phyloP scores from a whole-genome alignment of 2,888 invertebrate genomes.

The Cyclophora albipunctata region DNA sequence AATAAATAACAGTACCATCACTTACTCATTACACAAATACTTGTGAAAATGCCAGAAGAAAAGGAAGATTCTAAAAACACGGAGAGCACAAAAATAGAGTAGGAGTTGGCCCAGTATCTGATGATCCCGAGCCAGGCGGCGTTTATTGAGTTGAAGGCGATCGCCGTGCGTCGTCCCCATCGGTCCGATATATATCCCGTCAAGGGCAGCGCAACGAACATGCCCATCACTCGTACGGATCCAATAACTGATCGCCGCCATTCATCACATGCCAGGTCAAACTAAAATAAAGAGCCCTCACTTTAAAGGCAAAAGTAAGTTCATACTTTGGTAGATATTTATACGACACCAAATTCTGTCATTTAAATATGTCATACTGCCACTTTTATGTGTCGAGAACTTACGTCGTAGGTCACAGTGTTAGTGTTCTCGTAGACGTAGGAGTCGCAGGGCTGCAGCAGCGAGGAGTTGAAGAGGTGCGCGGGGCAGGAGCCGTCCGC shows the following conservation, averaged over 20 bases:
- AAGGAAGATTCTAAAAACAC: background rate
- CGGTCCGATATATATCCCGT: slow-evolving; percentile 83
- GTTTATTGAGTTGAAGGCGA: slow-evolving; percentile 74
- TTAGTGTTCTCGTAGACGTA: slow-evolving; percentile 47
- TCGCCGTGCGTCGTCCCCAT: slow-evolving; percentile 78
- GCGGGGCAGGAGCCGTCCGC: slow-evolving; percentile 33
- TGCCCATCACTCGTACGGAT: slow-evolving; percentile 80
- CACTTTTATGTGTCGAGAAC: slow-evolving; percentile 1
- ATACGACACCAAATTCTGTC: too few relatives aligned
- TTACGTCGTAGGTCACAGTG: slow-evolving; percentile 36
- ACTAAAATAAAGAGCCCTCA: slow-evolving; percentile 48
- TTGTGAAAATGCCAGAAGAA: background rate
- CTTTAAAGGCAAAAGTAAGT: slow-evolving; percentile 9
- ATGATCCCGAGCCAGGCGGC: slow-evolving; percentile 78
- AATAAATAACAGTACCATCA: slow-evolving; percentile 60
- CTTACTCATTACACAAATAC: background rate
- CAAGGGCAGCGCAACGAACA: slow-evolving; percentile 79
- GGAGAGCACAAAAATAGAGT: slow-evolving; percentile 71
- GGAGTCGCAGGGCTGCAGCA: slow-evolving; percentile 31
- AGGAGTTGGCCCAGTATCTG: slow-evolving; percentile 60
- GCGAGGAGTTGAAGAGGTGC: slow-evolving; percentile 33
- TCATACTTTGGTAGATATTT: background rate
- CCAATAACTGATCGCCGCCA: slow-evolving; percentile 84
- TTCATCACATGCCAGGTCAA: slow-evolving; percentile 76
- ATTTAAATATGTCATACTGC: too few relatives aligned